Base-by-base conservation (phyloP, 2,888 invertebrate species). In the Protonemura montana region DNA sequence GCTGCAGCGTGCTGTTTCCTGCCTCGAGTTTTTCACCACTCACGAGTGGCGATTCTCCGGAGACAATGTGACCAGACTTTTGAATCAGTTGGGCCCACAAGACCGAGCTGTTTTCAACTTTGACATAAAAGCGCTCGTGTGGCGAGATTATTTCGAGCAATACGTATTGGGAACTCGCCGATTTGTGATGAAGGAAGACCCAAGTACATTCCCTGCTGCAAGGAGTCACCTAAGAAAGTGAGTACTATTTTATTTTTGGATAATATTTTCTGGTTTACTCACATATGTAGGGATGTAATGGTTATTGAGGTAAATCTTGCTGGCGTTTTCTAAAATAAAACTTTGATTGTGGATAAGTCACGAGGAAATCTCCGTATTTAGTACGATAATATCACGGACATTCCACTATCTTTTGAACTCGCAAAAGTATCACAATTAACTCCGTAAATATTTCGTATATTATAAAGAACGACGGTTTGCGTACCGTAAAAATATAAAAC, bases 1-100 rank as follows among this genome's bases (percentile, higher is more conserved):
- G 87, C 90, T 94, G 86, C 92, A 92, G 87, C 91, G 91, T 87
- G 92, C 93, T 0, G 90, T 93, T 83, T 90, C 90, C 84, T 91
- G 91, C n/a, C 89, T 94, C 85, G 91, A 92, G 87, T 94, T 92
- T 90, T 94, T 94, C 90, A 93, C 93, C 27, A 91, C 91, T 27
- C 91, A 92, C 86, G 92, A 93, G 87, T 94, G 93, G 93, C 89
- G 89, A 30, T 92, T 92, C 89, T 89, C 89, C 42, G 91, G 90
- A 86, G 90, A 90, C 41, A 92, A 92, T 88, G 90, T 91, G 82
- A 88, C 90, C 26, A 88, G 89, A 29, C 89, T 92, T 25, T 89
- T 89, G 87, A 89, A 90, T 16, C 89, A 89, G 26, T 88, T 92
- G 87, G 89, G 89, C 78, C 90, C 89, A 0, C 91, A 91, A 76